Evolutionary conservation across 2,797 vertebrate genomes (phyloP), one percentile per base, ranked within the genome.

Genomic region (Sitta carolinensis): DNA sequence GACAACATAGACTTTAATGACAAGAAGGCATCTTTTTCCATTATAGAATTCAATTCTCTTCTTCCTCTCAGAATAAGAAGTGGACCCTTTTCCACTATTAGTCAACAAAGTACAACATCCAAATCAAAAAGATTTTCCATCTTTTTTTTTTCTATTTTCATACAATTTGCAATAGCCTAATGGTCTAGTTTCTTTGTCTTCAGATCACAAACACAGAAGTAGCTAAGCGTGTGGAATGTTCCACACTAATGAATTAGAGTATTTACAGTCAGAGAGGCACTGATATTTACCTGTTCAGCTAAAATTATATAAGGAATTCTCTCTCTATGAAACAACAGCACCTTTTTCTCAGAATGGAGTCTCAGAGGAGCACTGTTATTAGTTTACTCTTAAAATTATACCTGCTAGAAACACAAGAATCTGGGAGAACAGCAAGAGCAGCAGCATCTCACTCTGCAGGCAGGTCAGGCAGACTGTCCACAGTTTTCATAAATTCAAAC

Each of bases 241-340:
- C 82, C n/a, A 23, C 16, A 38, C 61, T 18, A 85, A 62, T 23
- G 63, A 87, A 93, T 34, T 18, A 40, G 18, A 78, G 13, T 27
- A 82, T 57, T 90, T 73, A 77, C 11, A 47, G 40, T n/a, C 79
- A 83, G 16, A 79, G 15, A 87, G 22, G 36, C 22, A 22, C 0
- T 74, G 73, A 38, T 52, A 54, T 48, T 67, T 70, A 62, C 69
- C 70, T 5, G 11, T 86, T 74, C 47, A 3, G 3, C 38, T 66
- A 63, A 29, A 86, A 75, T 74, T 78, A 64, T 76, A 93, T 64
- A 58, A 73, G 27, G 52, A 68, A 78, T 57, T 84, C 22, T 76
- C n/a, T 69, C 52, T 1, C 8, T 20, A 68, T 0, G 0, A 17
- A 61, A 61, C 23, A 64, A 54, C 2, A 9, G 38, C 45, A 87